Conservation (phyloP, 1,140 invertebrate genomes). For the Pseudomyrmex flavicornis region DNA sequence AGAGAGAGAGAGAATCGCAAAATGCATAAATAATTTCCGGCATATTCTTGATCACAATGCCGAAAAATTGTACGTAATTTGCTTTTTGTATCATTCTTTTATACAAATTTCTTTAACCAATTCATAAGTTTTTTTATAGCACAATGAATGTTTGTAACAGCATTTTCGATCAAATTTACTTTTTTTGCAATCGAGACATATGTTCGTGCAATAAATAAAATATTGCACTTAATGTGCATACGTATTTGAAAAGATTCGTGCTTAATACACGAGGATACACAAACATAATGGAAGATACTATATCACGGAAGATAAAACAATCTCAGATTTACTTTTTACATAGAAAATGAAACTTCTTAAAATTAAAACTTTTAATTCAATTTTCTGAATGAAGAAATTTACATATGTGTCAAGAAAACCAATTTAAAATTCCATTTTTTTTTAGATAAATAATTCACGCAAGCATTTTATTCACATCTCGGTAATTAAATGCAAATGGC, state of each 20-base stretch:
- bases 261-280: background rate
- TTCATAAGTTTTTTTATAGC: conserved; percentile 63
- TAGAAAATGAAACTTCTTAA: conserved; percentile 16
- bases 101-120: conserved; percentile 64
- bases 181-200: conserved; percentile 9
- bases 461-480: conserved; percentile 44
- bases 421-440: conserved; percentile 9
- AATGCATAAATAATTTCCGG: conserved; percentile 10
- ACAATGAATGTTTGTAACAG: conserved; percentile 54
- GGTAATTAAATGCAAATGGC: conserved; percentile 66
- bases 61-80: conserved; percentile 57
- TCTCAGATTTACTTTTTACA: conserved; percentile 57
- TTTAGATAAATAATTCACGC: conserved; percentile 23
- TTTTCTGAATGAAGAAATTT: conserved; percentile 14
- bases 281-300: conserved; percentile 77
- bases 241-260: conserved; percentile 23
- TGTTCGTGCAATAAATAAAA: conserved; percentile 33
- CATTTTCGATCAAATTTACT: conserved; percentile 56
- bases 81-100: conserved; percentile 55
- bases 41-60: conserved; percentile 72
- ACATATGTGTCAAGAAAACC: conserved; percentile 23
- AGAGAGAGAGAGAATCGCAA: background rate
- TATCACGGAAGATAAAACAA: conserved; percentile 66
- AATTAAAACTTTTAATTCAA: conserved; percentile 16
- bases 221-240: background rate